Base-by-base conservation (phyloP, 2,888 invertebrate species). In the Drosophila algonquin region DNA sequence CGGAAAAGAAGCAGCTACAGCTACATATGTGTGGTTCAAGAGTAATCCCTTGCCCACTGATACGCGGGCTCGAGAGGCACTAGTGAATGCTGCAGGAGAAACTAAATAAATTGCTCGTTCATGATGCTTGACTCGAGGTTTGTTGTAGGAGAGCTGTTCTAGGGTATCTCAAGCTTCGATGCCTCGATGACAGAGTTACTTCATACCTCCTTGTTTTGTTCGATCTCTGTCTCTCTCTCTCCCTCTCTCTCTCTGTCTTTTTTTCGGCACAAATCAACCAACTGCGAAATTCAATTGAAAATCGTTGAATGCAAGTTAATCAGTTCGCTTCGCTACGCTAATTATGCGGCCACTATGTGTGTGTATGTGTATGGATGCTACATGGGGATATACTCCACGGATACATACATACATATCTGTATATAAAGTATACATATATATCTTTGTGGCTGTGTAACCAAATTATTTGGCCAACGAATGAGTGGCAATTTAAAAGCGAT, bases 301-400 rank as follows among this genome's bases (percentile, higher is more conserved):
- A 89, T 78, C 77, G 83, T 69, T 85, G 89, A 85, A 85, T 85
- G 89, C 89, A 82, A 84, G 89, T 85, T 89, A 85, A 85, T 89
- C 89, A 85, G 88, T 89, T 80, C 85, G 85, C 85, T 85, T 88
- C 83, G 88, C 76, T 89, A 85, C 89, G 88, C 89, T 88, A 89
- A 85, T 84, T 84, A 89, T 84, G 89, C 73, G 82, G 82, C 82
- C 81, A 72, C 70, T 16, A 30, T 14, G 35, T 18, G 21, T 53
- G 40, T 14, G 46, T 18, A 16, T 53, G 47, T 1, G 54, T 14
- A 32, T 47, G 24, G 12, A 12, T 35, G 35, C 35, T 35, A 12
- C 5, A 35, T 35, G 35, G 12, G 0, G 12, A 35, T 35, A 35
- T 12, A 4, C 35, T 35, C 12, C 12, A 12, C 2, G 30, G 12